Base-by-base conservation (phyloP, 2,888 invertebrate species). In the Ichneumoninae sp. region DNA sequence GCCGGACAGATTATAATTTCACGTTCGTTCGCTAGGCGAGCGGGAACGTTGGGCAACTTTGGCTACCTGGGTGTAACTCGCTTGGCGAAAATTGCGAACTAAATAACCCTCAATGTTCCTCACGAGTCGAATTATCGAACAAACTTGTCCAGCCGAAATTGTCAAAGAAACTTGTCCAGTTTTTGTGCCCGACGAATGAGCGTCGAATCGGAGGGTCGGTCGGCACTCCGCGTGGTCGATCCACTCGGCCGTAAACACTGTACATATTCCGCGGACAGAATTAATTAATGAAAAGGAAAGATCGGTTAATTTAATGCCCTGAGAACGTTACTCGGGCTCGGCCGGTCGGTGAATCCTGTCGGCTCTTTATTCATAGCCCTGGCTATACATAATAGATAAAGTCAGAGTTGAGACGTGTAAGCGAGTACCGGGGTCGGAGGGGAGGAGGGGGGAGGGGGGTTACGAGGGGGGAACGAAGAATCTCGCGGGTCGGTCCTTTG, bases 401-500 rank as follows among this genome's bases (percentile, higher is more conserved):
- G 84, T 85, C 81, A 85, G 75, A 78, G 57, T 3, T 54, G 78
- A 36, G 70, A 79, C 84, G 81, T 75, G 84, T 81, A 80, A 80
- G 83, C 76, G 75, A 50, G 74, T 63, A 26, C 33, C 75, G 47
- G 65, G 52, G 50, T 52, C 57, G 40, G 36, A 60, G 5, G 68
- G 69, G 73, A 33, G 69, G 33, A 63, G 66, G 44, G 40, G 76
- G 7, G 54, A 40, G 36, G 69, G 47, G 33, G 40, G 40, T 40
- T 40, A 10, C 40, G 40, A 50, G 22, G 63, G 50, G 26, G 60
- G 52, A 44, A 44, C n/a, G 54, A 19, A 69, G 79, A 69, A 66
- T 57, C 71, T 77, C 68, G 82, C 77, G 75, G 75, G 22, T 78
- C 77, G 81, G 80, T 80, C 87, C 82, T 88, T 88, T 87, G 85